A percentile compares a stretch with the other conserved stretches of the same genome.
Conservation (phyloP, 2,888 invertebrate species). For the Morpho deidamia region DNA sequence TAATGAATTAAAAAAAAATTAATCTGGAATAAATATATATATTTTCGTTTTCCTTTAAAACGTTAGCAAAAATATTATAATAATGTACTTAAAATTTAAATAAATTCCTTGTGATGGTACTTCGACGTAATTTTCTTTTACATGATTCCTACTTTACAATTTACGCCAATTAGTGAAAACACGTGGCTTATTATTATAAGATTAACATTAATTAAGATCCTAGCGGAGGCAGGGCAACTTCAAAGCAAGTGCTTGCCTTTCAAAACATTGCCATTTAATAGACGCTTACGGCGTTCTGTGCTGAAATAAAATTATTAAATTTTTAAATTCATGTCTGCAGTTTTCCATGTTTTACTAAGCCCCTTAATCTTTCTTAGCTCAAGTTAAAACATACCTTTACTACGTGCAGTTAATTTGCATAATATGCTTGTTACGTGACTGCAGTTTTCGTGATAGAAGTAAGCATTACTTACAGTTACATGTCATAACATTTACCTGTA, state of each 20-base stretch:
- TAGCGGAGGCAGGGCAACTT: constrained; percentile 44
- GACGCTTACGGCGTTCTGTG: constrained; percentile 34
- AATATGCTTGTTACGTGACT: constrained; percentile 4
- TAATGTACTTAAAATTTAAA: not conserved
- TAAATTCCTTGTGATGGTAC: constrained; percentile 6
- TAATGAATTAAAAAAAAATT: too few relatives aligned
- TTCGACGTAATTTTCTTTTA: constrained; percentile 10
- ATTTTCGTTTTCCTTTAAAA: not conserved
- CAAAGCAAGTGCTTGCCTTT: constrained; percentile 64
- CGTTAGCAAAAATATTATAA: not conserved
- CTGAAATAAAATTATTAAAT: constrained; percentile 21
- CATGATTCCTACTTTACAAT: constrained; percentile 36
- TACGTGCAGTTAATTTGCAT: constrained; percentile 7
- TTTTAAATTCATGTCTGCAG: constrained; percentile 13
- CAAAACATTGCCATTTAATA: constrained; percentile 45
- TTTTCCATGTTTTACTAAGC: constrained; percentile 11
- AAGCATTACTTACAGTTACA: not conserved
- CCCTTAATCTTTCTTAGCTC: constrained; percentile 14
- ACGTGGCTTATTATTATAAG: constrained; percentile 69
- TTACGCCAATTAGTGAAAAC: constrained; percentile 62
- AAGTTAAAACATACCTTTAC: constrained; percentile 6
- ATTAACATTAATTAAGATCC: constrained; percentile 70
- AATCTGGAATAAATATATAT: too few relatives aligned
- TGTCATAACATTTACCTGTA: too few relatives aligned
- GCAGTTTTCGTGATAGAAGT: constrained; percentile 1